Evolutionary conservation across 1,140 invertebrate species (phyloP).

Genomic region (Nautilus pompilius): DNA sequence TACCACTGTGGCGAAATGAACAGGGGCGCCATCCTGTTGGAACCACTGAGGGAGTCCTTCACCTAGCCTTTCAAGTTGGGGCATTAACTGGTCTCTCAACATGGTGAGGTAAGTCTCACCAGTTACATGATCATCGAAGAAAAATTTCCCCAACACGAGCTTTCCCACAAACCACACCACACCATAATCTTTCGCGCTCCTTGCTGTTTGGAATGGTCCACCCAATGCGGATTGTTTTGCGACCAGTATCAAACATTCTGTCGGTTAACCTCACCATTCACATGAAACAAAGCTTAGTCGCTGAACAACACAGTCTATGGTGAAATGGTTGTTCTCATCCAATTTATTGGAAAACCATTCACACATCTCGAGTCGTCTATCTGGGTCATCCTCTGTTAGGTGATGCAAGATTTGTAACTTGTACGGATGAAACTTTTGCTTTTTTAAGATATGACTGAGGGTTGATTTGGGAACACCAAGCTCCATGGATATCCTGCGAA

Average conservation of each 20-base stretch:
- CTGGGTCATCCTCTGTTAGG: not conserved
- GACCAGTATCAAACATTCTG: not conserved
- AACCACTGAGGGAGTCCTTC: not conserved
- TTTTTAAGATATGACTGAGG: too few species aligned
- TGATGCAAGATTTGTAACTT: constrained; percentile 2
- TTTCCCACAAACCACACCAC: not conserved
- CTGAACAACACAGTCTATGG: not conserved
- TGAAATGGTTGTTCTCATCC: constrained; percentile 1
- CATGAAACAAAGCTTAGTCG: not conserved
- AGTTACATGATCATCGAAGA: not conserved
- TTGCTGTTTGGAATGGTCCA: not conserved
- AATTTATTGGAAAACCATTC: not conserved
- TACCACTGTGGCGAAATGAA: not conserved
- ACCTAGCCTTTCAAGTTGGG: not conserved
- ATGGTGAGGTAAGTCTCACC: not conserved
- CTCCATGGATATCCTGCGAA: too few species aligned
- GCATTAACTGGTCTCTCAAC: not conserved
- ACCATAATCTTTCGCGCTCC: not conserved
- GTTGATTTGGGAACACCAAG: too few species aligned
- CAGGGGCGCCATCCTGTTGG: not conserved
- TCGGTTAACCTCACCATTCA: not conserved
- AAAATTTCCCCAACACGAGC: not conserved
- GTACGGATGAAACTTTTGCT: constrained; percentile 1
- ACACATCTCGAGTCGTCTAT: not conserved
- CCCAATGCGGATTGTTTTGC: not conserved